Evolutionary conservation across 2,888 invertebrate genomes (phyloP).

Genomic region (Catocala fraxini): DNA sequence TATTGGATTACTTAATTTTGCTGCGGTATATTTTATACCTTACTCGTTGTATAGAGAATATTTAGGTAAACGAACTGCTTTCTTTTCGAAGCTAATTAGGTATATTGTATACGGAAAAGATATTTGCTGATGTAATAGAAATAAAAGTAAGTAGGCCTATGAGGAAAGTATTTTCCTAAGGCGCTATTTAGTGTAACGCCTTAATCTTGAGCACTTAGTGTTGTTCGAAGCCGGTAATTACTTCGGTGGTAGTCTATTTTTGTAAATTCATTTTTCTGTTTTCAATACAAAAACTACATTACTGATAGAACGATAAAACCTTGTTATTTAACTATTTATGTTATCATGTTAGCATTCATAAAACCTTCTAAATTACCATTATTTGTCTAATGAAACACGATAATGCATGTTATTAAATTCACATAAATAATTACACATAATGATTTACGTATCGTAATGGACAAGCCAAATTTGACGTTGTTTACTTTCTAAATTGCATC

Average conservation of each 20-base stretch:
- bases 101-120: constrained; percentile 26
- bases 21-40: constrained; percentile 74
- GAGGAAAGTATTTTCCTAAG: constrained; percentile 33
- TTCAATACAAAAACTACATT: background rate
- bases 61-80: constrained; percentile 42
- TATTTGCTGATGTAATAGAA: constrained; percentile 37
- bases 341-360: background rate
- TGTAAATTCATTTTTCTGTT: background rate
- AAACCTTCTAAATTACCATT: constrained; percentile 19
- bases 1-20: constrained; percentile 87
- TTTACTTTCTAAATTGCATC: constrained; percentile 59
- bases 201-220: constrained; percentile 45
- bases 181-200: constrained; percentile 36
- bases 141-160: constrained; percentile 26
- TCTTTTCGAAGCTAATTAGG: constrained; percentile 45
- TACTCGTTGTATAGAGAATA: constrained; percentile 56
- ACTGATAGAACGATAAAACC: background rate
- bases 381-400: constrained; percentile 27
- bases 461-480: constrained; percentile 55
- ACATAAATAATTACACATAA: constrained; percentile 18
- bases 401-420: constrained; percentile 25
- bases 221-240: constrained; percentile 41
- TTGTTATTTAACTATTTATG: background rate
- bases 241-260: constrained; percentile 32
- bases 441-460: constrained; percentile 50